Conservation (phyloP, 1,140 invertebrate species). For the Drosophila littoralis region DNA sequence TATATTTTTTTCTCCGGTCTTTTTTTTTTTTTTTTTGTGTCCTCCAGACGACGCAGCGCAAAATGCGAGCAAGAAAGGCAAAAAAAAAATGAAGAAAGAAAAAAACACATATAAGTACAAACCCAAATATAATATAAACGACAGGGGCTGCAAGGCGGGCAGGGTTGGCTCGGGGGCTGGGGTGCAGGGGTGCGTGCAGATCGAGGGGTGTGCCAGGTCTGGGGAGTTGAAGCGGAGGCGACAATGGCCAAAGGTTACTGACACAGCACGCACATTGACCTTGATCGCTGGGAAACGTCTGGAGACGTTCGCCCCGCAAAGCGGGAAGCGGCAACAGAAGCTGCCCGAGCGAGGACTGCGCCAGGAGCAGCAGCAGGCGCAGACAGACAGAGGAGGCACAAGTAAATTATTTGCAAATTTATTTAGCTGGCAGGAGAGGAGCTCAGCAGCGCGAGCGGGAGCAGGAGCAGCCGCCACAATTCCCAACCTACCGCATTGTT, state of each 20-base stretch:
- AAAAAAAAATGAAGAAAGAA: constrained; percentile 34
- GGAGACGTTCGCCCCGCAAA: constrained; percentile 47
- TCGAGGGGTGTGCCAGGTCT: constrained; percentile 36
- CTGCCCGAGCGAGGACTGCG: constrained; percentile 6
- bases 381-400: constrained; percentile 40
- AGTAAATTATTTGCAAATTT: constrained; percentile 73
- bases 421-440: constrained; percentile 47
- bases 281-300: constrained; percentile 64
- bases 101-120: constrained; percentile 62
- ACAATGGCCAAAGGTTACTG: constrained; percentile 77
- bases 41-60: constrained; percentile 55
- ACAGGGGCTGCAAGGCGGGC: constrained; percentile 26
- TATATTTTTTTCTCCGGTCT: constrained; percentile 41
- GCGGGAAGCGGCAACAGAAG: constrained; percentile 21
- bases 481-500: constrained; percentile 73
- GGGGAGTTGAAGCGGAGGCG: constrained; percentile 41
- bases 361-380: constrained; percentile 5
- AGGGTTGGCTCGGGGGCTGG: constrained; percentile 1
- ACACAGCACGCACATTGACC: constrained; percentile 82
- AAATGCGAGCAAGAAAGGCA: constrained; percentile 19
- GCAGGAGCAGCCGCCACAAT: constrained; percentile 22
- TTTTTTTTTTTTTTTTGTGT: constrained; percentile 36
- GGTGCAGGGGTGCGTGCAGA: constrained; percentile 7
- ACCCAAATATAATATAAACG: constrained; percentile 71
- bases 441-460: too few relatives aligned